Evolutionary conservation across 2,113 vertebrate genomes (phyloP).

Genomic region (Hippocampus guttulatus): DNA sequence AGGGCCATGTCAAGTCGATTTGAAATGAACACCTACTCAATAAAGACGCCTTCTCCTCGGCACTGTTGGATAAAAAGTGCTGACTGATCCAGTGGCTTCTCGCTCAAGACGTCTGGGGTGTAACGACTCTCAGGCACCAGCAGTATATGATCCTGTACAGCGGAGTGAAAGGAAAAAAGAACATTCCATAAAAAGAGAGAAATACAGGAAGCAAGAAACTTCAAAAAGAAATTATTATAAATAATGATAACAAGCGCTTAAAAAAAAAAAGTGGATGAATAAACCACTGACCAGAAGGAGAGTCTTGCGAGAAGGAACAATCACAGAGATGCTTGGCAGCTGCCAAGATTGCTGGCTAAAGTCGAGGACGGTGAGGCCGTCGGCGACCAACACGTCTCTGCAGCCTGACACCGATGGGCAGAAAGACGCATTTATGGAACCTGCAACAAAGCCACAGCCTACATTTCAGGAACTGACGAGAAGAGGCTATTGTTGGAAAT

Average conservation of each 20-base stretch:
- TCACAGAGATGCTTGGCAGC: slow-evolving; percentile 73
- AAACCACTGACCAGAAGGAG: slow-evolving; percentile 78
- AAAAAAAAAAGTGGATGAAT: background rate
- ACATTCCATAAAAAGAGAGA: background rate
- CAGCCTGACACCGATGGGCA: slow-evolving; percentile 86
- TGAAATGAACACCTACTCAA: slow-evolving; percentile 76
- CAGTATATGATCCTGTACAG: slow-evolving; percentile 80
- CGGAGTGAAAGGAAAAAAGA: slow-evolving; percentile 10
- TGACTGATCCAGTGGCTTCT: slow-evolving; percentile 80
- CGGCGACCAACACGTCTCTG: slow-evolving; percentile 73
- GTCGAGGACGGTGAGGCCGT: slow-evolving; percentile 75
- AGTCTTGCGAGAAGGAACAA: slow-evolving; percentile 74
- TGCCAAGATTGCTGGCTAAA: slow-evolving; percentile 68
- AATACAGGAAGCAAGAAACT: slow-evolving; percentile 13
- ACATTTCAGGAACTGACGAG: background rate
- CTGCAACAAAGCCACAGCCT: slow-evolving; percentile 55
- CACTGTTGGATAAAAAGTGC: slow-evolving; percentile 82
- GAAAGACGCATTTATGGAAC: slow-evolving; percentile 79
- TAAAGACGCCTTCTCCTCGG: slow-evolving; percentile 82
- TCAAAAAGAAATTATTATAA: too few relatives aligned
- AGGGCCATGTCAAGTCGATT: background rate
- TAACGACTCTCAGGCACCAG: slow-evolving; percentile 80
- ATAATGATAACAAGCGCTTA: background rate
- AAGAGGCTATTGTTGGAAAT: too few relatives aligned
- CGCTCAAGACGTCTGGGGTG: slow-evolving; percentile 75